Percentiles rank a stretch among this genome's conserved stretches.
These are phyloP conservation scores for Seriola quinqueradiata DNA, from an alignment of 2,113 vertebrate species.

Conservation along the genomic window DNA sequence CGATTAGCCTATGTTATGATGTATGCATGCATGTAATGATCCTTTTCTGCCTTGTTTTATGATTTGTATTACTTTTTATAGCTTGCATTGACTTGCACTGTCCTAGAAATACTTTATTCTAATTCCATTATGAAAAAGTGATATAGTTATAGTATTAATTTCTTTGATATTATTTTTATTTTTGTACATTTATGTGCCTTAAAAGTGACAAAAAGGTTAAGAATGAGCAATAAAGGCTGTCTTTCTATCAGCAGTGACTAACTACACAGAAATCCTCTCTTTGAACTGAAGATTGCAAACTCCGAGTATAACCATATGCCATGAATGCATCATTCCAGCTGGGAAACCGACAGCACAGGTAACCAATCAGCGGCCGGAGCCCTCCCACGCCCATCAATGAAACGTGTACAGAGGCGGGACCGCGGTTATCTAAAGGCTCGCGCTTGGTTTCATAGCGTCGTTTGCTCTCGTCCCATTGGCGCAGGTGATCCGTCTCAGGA, in stretches of 20 bases:
- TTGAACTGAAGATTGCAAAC: fast-evolving
- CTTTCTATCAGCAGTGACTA: neutral
- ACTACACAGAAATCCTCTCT: neutral
- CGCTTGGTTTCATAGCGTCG: slow-evolving; percentile 83
- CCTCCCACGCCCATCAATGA: slow-evolving; percentile 54
- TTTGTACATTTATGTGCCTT: neutral
- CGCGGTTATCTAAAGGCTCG: slow-evolving; percentile 67
- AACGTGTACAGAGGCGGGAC: slow-evolving; percentile 62
- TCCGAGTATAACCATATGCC: neutral
- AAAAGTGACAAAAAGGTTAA: neutral
- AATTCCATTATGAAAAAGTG: neutral
- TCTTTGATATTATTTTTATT: neutral
- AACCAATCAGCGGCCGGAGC: slow-evolving; percentile 81
- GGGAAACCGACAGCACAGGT: slow-evolving; percentile 50
- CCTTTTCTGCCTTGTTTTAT: neutral
- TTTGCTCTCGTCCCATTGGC: slow-evolving; percentile 79
- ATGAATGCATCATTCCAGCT: slow-evolving; percentile 32
- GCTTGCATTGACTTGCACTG: neutral
- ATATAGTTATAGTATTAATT: too few relatives aligned
- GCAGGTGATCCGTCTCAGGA: slow-evolving; percentile 83
- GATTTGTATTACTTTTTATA: neutral
- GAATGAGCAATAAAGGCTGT: neutral
- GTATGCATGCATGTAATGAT: neutral
- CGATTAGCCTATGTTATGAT: neutral
- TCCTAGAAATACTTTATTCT: neutral